Evolutionary conservation across 2,113 vertebrate species (phyloP), one percentile per base, ranked within the genome.

Genomic region (Etheostoma cragini): DNA sequence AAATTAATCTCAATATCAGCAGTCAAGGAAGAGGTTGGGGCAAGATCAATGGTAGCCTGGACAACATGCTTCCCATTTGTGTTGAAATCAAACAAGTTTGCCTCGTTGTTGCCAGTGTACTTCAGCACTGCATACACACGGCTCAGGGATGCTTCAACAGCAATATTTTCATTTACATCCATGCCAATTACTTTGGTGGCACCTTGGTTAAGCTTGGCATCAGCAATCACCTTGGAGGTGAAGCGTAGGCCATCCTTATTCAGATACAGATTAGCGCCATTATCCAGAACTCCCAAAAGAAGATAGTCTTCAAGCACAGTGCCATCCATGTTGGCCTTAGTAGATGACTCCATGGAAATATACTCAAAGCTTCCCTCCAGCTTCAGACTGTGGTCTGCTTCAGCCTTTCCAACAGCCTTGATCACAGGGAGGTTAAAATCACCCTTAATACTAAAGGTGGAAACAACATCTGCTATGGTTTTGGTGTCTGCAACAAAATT

Each of bases 401-500:
- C 95, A 61, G 94, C 88, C 54, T 94, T 96, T 79, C 72, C 96
- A 94, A 78, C 93, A 91, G 85, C 93, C 89, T 75, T 95, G 33
- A 95, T 89, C 24, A 85, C 5, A 30, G 96, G 86, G 50, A 93
- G 72, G 86, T 94, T 94, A 52, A 96, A 94, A 81, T 95, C 87
- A 82, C 96, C 95, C 0, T 80, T 94, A 49, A 98, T 72, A 66
- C 90, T 95, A 47, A 96, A 80, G 15, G 79, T 94, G 47, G 96
- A 97, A 53, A 84, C 91, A 71, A 94, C 63, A 35, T 94, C 96
- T 72, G 95, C 91, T 76, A 96, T 96, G 47, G 93, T 87, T 68
- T 96, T 97, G 3, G 91, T 94, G 84, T 96, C 94, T 83, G 95
- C 97, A 71, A 81, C 91, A 72, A 99, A 94, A 64, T 96, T 93